phyloP scores from a whole-genome alignment of 2,888 invertebrate species.

The Campoletis raptor region DNA sequence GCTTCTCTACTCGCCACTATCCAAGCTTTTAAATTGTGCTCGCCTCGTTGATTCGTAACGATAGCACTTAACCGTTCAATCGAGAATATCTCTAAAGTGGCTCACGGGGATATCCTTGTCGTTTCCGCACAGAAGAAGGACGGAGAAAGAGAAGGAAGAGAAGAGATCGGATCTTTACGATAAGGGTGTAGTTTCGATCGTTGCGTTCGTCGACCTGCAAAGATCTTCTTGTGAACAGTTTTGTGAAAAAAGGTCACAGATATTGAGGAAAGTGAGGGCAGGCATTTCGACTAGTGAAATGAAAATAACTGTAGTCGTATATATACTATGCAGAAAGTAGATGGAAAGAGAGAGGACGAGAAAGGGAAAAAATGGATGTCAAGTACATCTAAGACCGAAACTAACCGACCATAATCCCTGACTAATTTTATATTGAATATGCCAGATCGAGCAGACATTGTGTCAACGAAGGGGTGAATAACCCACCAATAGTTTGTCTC shows the following conservation, averaged over 20 bases:
- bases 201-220: conserved; percentile 33
- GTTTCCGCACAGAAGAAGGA: conserved; percentile 15
- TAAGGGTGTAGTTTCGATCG: conserved; percentile 43
- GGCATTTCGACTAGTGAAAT: conserved; percentile 29
- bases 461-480: conserved; percentile 10
- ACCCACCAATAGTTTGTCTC: conserved; percentile 55
- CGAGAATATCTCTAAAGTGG: conserved; percentile 60
- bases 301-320: conserved; percentile 40
- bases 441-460: conserved; percentile 78
- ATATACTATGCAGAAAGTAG: neutral
- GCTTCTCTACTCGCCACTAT: conserved; percentile 27
- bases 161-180: conserved; percentile 17
- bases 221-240: conserved; percentile 33
- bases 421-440: conserved; percentile 80
- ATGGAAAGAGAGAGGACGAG: neutral
- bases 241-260: conserved; percentile 14
- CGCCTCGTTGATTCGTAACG: conserved; percentile 66
- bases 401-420: conserved; percentile 43
- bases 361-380: neutral
- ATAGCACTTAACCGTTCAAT: conserved; percentile 66
- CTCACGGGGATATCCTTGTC: conserved; percentile 26
- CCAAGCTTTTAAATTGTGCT: conserved; percentile 60
- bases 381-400: neutral
- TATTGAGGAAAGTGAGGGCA: conserved; percentile 19
- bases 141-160: neutral